A percentile compares a stretch with the other conserved stretches of the same genome.
Conservation (phyloP, 2,797 vertebrate species). For the Galagoides demidoff region DNA sequence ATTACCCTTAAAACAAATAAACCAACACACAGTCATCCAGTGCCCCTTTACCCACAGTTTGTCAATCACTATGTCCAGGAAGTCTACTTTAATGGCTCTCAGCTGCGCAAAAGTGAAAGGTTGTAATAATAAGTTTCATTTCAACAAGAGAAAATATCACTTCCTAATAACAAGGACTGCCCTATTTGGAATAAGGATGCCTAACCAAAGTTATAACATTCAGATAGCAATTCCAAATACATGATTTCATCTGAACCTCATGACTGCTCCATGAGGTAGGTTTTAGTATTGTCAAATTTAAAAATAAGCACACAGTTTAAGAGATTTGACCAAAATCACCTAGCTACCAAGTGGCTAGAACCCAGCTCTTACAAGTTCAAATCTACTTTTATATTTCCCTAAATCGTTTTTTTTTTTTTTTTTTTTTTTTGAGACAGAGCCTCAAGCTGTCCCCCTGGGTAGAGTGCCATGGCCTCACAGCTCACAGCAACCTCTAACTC, state of each 20-base stretch:
- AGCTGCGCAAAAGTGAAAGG: slow-evolving; percentile 6
- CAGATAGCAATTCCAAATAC: slow-evolving; percentile 20
- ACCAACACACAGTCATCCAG: background rate
- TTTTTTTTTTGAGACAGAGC: no score
- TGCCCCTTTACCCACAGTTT: background rate
- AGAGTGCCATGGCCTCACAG: no score
- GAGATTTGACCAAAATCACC: background rate
- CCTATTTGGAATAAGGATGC: background rate
- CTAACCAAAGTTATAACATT: background rate
- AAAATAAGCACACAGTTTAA: background rate
- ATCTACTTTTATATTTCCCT: background rate
- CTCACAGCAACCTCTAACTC: no score
- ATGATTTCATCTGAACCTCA: background rate
- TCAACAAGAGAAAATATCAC: background rate
- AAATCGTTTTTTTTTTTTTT: no score
- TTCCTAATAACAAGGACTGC: background rate
- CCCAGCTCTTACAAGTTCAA: background rate
- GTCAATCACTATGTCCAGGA: background rate
- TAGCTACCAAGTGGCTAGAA: background rate
- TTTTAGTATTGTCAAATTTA: background rate
- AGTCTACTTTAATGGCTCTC: slow-evolving; percentile 38
- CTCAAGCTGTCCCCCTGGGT: no score
- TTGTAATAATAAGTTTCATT: background rate
- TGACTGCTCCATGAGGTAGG: background rate
- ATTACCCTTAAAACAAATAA: background rate